Percentiles rank a stretch among this genome's conserved stretches.
phyloP scores from a whole-genome alignment of 2,797 vertebrate genomes.

The Amblyraja radiata region DNA sequence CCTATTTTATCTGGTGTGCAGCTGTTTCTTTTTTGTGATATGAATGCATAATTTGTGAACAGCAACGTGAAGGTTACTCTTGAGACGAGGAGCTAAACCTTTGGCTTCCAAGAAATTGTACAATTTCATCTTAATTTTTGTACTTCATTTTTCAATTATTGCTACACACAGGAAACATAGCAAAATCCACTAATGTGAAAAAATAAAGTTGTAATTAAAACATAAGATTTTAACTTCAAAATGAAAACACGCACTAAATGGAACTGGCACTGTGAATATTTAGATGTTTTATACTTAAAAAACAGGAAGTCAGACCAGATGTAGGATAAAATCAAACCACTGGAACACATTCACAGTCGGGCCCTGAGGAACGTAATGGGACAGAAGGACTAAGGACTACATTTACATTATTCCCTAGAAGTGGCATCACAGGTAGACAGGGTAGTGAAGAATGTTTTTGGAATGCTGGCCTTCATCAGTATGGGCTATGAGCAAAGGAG shows the following conservation, averaged over 20 bases:
- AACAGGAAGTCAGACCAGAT: too few relatives aligned
- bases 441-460: too few relatives aligned
- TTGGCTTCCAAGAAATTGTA: neutral
- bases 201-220: neutral
- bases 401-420: too few relatives aligned
- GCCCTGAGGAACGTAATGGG: too few relatives aligned
- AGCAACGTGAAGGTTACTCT: neutral
- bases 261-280: neutral
- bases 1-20: neutral
- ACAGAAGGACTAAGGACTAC: too few relatives aligned
- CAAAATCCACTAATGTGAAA: neutral
- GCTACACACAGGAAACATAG: neutral
- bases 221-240: neutral
- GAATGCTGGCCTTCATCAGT: too few relatives aligned
- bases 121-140: neutral
- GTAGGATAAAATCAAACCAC: too few relatives aligned
- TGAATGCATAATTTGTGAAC: neutral
- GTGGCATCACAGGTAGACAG: too few relatives aligned
- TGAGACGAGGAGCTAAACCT: neutral
- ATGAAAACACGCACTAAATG: neutral
- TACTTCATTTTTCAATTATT: neutral
- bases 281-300: neutral
- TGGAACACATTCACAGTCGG: too few relatives aligned
- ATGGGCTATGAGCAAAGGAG: too few relatives aligned
- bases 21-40: neutral